These are phyloP conservation scores for Nasonia longicornis DNA, from an alignment of 1,140 invertebrate genomes.

Conservation along the genomic window DNA sequence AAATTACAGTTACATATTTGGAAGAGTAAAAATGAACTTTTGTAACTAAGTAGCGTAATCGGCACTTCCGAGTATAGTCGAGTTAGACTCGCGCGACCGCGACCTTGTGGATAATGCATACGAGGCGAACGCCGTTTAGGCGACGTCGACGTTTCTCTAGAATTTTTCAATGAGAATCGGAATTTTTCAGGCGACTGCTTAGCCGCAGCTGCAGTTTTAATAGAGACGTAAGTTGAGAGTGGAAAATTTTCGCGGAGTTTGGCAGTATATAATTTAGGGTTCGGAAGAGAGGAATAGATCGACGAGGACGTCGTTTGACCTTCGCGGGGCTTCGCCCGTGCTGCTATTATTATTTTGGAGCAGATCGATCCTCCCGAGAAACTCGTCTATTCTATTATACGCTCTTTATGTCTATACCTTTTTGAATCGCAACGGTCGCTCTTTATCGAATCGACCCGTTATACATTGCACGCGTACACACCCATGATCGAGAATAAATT, in stretches of 20 bases:
- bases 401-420: background rate
- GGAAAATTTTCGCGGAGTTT: too few relatives aligned
- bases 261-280: too few relatives aligned
- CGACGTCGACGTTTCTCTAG: background rate
- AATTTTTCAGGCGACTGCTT: background rate
- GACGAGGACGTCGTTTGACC: background rate
- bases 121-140: background rate
- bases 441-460: background rate
- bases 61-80: too few relatives aligned
- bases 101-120: background rate
- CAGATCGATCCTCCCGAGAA: background rate
- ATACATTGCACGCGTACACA: too few relatives aligned
- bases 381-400: background rate
- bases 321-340: background rate
- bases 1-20: background rate
- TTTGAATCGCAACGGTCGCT: background rate
- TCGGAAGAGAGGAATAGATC: too few relatives aligned
- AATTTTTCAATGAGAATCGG: background rate
- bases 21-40: background rate
- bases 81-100: too few relatives aligned
- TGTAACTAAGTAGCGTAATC: too few relatives aligned
- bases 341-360: background rate
- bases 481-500: too few relatives aligned
- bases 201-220: too few relatives aligned
- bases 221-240: too few relatives aligned